Base-by-base conservation (phyloP, 1,140 invertebrate species). In the Anoplophora glabripennis region DNA sequence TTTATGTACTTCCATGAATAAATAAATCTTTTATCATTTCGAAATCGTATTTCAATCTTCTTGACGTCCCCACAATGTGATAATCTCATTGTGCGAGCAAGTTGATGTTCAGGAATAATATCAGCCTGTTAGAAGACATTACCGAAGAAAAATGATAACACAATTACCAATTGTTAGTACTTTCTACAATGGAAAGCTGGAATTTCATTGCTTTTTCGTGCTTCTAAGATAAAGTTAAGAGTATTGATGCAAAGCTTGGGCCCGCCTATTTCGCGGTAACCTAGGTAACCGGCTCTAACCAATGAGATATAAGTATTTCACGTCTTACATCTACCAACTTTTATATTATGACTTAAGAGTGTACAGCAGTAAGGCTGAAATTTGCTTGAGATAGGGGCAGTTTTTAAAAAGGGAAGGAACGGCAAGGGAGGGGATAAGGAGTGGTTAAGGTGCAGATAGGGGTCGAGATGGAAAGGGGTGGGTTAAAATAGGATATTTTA, bases 241-340 rank as follows among this genome's bases (percentile, higher is more conserved):
- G 42, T 56, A 56, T 56, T 56, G 54, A 56, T 56, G 54, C 45
- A 56, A 42, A 38, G 45, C 54, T 36, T 35, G 42, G 36, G 10
- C 41, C 54, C 54, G 41, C 41, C 54, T 44, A 45, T 34, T 48
- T 47, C 54, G 63, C 54, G 64, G 63, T 67, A 61, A 57, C 68
- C 64, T 59, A 66, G 68, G 68, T 68, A 66, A 70, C 68, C 49
- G 35, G 28, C 53, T 58, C 49, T 60, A 62, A 68, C 68, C 68
- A 70, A 70, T 70, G 61, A 61, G 61, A 67, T 52, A 65, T 67
- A 66, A 68, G 68, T 66, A 66, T 67, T 66, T 36, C 61, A 52
- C 66, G 58, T 68, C 67, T 66, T 66, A 68, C 61, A 59, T 66
- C 59, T 44, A 59, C 57, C 47, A 51, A 65, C 64, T 61, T 63